These are phyloP conservation scores for Chloroclysta siterata DNA, from an alignment of 2,888 invertebrate genomes.

Conservation along the genomic window DNA sequence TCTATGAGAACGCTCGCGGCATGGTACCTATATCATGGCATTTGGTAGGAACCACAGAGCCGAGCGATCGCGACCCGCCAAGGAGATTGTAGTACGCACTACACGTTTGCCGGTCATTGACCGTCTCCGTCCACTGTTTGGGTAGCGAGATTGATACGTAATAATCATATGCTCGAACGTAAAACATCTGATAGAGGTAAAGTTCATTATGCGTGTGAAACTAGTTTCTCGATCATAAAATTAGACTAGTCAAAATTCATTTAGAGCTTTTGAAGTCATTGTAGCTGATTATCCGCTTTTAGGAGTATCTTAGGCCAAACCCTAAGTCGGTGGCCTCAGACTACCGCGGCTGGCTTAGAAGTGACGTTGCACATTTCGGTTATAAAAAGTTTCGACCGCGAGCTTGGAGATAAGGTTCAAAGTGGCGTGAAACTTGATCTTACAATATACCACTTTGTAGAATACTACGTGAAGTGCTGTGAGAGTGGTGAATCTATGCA, in stretches of 20 bases:
- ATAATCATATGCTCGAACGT: constrained; percentile 41
- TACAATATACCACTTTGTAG: constrained; percentile 35
- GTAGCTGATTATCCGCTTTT: constrained; percentile 40
- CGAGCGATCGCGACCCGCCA: constrained; percentile 34
- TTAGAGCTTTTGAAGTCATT: background rate
- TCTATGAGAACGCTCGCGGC: constrained; percentile 38
- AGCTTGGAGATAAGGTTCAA: constrained; percentile 45
- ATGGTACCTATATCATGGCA: constrained; percentile 19
- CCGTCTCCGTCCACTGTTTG: constrained; percentile 43
- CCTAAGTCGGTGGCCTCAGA: constrained; percentile 52
- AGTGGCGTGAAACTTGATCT: constrained; percentile 31
- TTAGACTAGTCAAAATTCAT: constrained; percentile 3
- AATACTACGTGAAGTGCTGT: constrained; percentile 40
- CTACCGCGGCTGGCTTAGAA: constrained; percentile 63
- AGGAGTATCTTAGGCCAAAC: constrained; percentile 51
- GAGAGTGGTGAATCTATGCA: constrained; percentile 42
- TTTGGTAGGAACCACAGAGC: constrained; percentile 25
- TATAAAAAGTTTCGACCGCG: constrained; percentile 51
- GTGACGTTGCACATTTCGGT: constrained; percentile 68
- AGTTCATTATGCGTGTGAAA: constrained; percentile 31
- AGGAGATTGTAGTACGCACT: constrained; percentile 36
- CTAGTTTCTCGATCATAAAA: constrained; percentile 31
- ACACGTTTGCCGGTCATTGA: constrained; percentile 44
- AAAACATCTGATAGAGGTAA: constrained; percentile 38
- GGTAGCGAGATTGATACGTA: constrained; percentile 43